A percentile compares a stretch with the other conserved stretches of the same genome.
phyloP scores from a whole-genome alignment of 2,888 invertebrate species.

The Calephelis perditalis region DNA sequence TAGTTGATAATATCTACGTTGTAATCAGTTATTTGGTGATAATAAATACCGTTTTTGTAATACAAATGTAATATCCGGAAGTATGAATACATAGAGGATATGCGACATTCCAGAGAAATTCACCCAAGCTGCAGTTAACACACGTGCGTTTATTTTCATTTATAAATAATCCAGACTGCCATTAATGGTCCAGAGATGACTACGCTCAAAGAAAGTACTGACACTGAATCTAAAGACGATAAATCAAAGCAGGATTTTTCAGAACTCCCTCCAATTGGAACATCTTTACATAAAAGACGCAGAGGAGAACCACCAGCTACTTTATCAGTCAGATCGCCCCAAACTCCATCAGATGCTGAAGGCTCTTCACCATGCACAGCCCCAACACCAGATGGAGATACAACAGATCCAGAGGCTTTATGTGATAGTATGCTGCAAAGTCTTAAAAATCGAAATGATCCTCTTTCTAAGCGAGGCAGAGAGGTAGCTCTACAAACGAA shows the following conservation, averaged over 20 bases:
- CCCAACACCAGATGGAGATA: slow-evolving; percentile 50
- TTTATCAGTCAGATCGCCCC: slow-evolving; percentile 56
- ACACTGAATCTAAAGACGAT: slow-evolving; percentile 37
- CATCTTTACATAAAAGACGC: slow-evolving; percentile 60
- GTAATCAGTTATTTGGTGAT: background rate
- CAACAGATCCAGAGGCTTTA: slow-evolving; percentile 51
- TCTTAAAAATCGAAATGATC: slow-evolving; percentile 58
- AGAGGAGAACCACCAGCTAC: slow-evolving; percentile 33
- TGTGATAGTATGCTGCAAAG: slow-evolving; percentile 64
- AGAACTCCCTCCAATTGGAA: slow-evolving; percentile 58
- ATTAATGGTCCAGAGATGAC: slow-evolving; percentile 48
- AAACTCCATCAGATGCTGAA: slow-evolving; percentile 62
- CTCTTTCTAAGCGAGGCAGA: slow-evolving; percentile 71
- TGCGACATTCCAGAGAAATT: slow-evolving; percentile 22
- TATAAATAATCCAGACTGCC: slow-evolving; percentile 58
- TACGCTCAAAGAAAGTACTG: slow-evolving; percentile 55
- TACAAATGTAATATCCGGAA: background rate
- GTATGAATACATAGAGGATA: slow-evolving; percentile 23
- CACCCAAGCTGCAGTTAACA: slow-evolving; percentile 37
- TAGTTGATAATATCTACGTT: background rate
- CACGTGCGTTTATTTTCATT: slow-evolving; percentile 70
- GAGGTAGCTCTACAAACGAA: slow-evolving; percentile 76
- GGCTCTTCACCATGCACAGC: slow-evolving; percentile 67
- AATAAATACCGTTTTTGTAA: background rate
- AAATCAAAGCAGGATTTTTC: slow-evolving; percentile 32